These are phyloP conservation scores for Sarcoramphus papa DNA, from an alignment of 2,797 vertebrate species.

Conservation along the genomic window DNA sequence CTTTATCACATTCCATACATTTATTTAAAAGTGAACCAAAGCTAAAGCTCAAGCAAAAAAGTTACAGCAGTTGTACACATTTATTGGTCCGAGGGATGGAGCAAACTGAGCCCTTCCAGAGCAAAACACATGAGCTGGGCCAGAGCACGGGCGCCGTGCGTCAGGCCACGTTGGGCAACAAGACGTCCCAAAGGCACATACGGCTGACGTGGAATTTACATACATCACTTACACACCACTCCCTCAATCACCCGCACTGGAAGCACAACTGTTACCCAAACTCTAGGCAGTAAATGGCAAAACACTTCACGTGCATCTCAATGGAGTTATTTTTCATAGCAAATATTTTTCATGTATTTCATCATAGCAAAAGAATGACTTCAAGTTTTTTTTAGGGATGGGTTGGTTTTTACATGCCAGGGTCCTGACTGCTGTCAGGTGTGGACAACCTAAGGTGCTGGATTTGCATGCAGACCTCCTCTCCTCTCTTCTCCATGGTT, in stretches of 20 bases:
- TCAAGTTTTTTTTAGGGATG: background rate
- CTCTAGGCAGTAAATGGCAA: background rate
- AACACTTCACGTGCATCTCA: background rate
- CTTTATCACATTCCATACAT: background rate
- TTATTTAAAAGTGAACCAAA: background rate
- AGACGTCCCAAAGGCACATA: background rate
- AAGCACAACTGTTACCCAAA: background rate
- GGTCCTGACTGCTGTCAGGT: background rate
- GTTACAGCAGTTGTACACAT: background rate
- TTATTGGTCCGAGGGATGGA: background rate
- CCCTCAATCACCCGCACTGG: background rate
- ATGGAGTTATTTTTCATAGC: background rate
- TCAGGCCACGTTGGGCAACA: rapidly evolving
- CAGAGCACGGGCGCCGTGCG: rapidly evolving
- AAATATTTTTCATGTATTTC: background rate
- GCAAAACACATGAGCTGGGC: background rate
- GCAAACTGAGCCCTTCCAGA: background rate
- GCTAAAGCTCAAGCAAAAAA: background rate
- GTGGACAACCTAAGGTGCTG: background rate
- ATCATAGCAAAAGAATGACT: background rate
- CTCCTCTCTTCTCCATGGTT: background rate
- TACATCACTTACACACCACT: background rate
- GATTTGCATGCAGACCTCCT: background rate
- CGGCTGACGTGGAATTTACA: background rate
- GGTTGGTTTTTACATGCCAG: background rate